A percentile compares a stretch with the other conserved stretches of the same genome.
phyloP scores from a whole-genome alignment of 1,140 invertebrate genomes.

The Dolichoris vasculosae region DNA sequence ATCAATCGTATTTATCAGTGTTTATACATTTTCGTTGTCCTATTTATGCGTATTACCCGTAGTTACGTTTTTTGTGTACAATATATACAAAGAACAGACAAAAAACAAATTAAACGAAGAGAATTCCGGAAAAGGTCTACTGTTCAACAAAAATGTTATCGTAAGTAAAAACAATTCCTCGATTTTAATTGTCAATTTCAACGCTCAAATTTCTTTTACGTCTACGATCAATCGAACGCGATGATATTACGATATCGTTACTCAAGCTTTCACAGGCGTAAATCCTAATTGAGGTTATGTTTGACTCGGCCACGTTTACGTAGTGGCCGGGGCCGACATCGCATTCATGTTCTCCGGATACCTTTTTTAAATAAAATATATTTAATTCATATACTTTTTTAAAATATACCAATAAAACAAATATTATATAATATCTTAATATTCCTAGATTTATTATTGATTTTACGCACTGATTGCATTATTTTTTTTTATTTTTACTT shows the following conservation, averaged over 20 bases:
- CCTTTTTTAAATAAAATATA: constrained; percentile 53
- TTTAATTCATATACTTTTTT: constrained; percentile 43
- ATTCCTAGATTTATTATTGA: neutral
- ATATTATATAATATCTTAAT: constrained; percentile 3
- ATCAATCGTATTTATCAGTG: neutral
- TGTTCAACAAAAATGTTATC: constrained; percentile 39
- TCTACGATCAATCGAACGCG: too few species aligned
- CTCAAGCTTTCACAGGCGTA: neutral
- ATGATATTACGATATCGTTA: neutral
- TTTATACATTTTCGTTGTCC: neutral
- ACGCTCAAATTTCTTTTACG: too few species aligned
- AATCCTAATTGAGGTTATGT: constrained; percentile 43
- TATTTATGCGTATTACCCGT: neutral
- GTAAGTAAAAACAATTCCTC: constrained; percentile 39
- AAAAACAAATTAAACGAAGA: constrained; percentile 35
- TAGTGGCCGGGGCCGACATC: neutral
- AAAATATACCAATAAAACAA: neutral
- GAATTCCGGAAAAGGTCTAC: neutral
- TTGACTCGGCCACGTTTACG: constrained; percentile 5
- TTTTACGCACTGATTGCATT: neutral
- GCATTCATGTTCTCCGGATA: constrained; percentile 47
- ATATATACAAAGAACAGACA: neutral
- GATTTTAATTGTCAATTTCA: too few species aligned
- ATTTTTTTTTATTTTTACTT: neutral
- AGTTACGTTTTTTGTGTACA: neutral